Evolutionary conservation across 2,797 vertebrate species (phyloP), one percentile per base, ranked within the genome.

Genomic region (Hydrophis major): DNA sequence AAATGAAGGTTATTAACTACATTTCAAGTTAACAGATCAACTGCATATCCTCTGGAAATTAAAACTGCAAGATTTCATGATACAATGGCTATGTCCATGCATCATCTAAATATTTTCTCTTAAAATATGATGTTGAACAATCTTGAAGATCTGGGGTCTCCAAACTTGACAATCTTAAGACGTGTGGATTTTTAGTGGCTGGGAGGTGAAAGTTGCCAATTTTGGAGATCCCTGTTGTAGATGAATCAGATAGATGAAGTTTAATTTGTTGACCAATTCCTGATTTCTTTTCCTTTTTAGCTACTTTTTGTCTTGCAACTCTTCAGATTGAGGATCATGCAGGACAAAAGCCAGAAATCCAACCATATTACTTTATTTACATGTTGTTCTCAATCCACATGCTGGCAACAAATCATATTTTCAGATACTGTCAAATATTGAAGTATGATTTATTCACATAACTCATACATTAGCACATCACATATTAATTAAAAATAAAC

Each of bases 1-100:
- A 60, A 56, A 66, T 10, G 69, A 66, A 27, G 12, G 6, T 27
- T 47, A 27, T 66, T 16, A 47, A 60, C 59, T 87, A 12, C 5
- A 47, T 47, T 25, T 83, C 16, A 69, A 25, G 4, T 69, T 56
- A n/a, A 20, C 42, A 69, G 50, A 50, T 20, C 20, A 53, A 28
- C 16, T 16, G 37, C 53, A 55, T 7, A 4, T 27, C 55, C 25
- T 94, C 32, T 37, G 94, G 94, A 93, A 90, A 94, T 89, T 61
- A 86, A 89, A 93, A 96, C 87, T 74, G 63, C 28, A 25, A 91
- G 2, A 92, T 93, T 42, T 78, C 74, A 47, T 42, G 8, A 42
- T 22, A 47, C 37, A 42, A 78, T 11, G 37, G 32, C 69, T 42
- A 42, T 47, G 74, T 11, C 37, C 37, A 47, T 47, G 8, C 20